Evolutionary conservation across 2,888 invertebrate species (phyloP).

Genomic region (Lissocephala sabroskyi): DNA sequence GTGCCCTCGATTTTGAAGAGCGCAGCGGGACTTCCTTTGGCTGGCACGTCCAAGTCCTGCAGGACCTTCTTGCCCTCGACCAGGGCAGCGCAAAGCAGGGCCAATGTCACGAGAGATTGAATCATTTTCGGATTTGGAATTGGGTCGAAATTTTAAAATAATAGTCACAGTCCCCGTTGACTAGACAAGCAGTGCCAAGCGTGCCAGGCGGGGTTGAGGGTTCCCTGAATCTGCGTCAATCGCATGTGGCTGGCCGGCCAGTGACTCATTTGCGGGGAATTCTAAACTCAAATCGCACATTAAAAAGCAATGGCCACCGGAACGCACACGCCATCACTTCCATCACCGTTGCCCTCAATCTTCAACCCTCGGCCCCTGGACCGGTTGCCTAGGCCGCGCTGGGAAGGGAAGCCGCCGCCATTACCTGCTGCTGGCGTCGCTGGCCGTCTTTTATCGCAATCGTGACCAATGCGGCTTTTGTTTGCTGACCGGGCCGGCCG

Average conservation of each 20-base stretch:
- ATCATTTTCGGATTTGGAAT: no score
- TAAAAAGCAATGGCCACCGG: neutral
- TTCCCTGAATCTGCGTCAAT: no score
- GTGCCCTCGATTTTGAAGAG: conserved; percentile 25
- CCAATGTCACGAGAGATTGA: no score
- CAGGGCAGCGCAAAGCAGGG: no score
- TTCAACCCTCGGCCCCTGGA: no score
- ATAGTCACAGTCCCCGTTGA: no score
- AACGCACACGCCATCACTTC: neutral
- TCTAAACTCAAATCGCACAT: neutral
- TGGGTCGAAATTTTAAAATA: no score
- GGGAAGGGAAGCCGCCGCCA: neutral
- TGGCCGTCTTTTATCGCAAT: conserved; percentile 9
- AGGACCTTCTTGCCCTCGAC: no score
- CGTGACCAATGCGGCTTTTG: conserved; percentile 51
- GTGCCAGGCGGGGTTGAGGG: no score
- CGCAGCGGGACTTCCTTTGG: no score
- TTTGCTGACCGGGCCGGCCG: conserved; percentile 11
- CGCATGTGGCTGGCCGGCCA: conserved; percentile 5
- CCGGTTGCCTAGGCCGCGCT: conserved; percentile 9
- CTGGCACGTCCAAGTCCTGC: no score
- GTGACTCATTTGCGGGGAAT: conserved; percentile 24
- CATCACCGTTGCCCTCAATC: neutral
- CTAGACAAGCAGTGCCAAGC: no score
- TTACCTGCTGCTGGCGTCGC: neutral